Base-by-base conservation (phyloP, 2,888 invertebrate species). In the Calephelis perditalis region DNA sequence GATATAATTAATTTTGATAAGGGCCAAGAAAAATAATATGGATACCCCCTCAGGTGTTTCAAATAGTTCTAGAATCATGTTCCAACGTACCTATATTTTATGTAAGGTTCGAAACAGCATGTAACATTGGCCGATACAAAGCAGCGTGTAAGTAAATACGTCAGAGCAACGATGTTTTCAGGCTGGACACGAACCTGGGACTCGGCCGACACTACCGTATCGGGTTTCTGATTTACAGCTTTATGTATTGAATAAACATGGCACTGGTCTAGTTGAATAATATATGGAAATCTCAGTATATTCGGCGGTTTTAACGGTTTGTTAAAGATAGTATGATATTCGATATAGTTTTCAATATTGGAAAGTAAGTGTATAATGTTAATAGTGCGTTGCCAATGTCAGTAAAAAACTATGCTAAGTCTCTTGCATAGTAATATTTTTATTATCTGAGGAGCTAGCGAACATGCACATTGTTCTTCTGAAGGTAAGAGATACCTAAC, bases 221-320 rank as follows among this genome's bases (percentile, higher is more conserved):
- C 76, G 68, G 65, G 71, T 75, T 76, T 71, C 76, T 72, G 75
- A 76, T 74, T 76, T 76, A 76, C 65, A 67, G 68, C 68, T 63
- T 52, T 11, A 54, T 54, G 52, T 54, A 54, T 54, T 54, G 35
- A 26, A 54, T 54, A 54, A 54, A 54, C 52, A 36, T 52, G 36
- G 36, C 11, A 36, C 52, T 52, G n/a, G 52, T 35, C 52, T 36
- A 36, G 52, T 7, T 52, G 36, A 11, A 52, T 52, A 52, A 52
- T 52, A 11, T 36, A 52, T 52, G 35, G 52, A 52, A 36, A 52
- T 52, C 11, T 35, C 52, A 6, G n/a, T 47, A 12, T 49, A 49
- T 49, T 26, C 10, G n/a, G 5, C 6, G 47, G 15, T 8, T 3
- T 15, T 15, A 49, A n/a, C 8, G 40, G 6, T 40, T 40, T 6